Evolutionary conservation across 2,797 vertebrate species (phyloP).

Genomic region (Eutrigla gurnardus): DNA sequence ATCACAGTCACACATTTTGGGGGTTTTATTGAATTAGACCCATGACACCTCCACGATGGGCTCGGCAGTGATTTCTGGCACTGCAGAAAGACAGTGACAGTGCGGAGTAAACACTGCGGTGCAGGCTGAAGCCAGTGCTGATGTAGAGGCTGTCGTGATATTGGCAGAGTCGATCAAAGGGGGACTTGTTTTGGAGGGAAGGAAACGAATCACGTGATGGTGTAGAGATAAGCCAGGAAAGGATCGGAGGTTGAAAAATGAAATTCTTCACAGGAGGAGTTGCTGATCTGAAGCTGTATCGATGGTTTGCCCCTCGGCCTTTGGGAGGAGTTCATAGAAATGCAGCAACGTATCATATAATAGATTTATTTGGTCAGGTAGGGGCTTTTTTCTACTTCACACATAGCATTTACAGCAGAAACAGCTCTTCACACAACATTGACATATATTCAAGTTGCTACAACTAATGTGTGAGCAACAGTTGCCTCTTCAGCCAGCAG

Average conservation of each 20-base stretch:
- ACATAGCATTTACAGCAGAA: neutral
- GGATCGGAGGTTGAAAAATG: neutral
- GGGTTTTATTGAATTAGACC: constrained; percentile 55
- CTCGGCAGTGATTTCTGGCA: constrained; percentile 39
- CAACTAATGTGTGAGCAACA: neutral
- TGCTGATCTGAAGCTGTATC: constrained; percentile 9
- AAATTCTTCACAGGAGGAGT: constrained; percentile 11
- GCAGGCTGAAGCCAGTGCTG: constrained; percentile 16
- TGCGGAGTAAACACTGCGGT: constrained; percentile 12
- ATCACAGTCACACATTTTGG: neutral
- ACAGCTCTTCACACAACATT: neutral
- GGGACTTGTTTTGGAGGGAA: constrained; percentile 3
- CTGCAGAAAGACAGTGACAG: constrained; percentile 20
- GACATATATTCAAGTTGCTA: neutral
- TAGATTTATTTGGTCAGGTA: neutral
- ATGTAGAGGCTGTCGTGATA: constrained; percentile 26
- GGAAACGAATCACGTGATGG: constrained; percentile 7
- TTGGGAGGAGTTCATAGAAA: neutral
- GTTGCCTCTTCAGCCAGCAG: neutral
- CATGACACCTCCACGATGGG: constrained; percentile 28
- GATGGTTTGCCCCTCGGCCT: neutral
- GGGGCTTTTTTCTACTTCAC: neutral
- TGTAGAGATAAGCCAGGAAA: constrained; percentile 2
- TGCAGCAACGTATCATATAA: neutral
- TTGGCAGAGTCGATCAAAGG: constrained; percentile 28